These are phyloP conservation scores for Polydesmus complanatus DNA, from an alignment of 2,888 invertebrate species.

Conservation along the genomic window DNA sequence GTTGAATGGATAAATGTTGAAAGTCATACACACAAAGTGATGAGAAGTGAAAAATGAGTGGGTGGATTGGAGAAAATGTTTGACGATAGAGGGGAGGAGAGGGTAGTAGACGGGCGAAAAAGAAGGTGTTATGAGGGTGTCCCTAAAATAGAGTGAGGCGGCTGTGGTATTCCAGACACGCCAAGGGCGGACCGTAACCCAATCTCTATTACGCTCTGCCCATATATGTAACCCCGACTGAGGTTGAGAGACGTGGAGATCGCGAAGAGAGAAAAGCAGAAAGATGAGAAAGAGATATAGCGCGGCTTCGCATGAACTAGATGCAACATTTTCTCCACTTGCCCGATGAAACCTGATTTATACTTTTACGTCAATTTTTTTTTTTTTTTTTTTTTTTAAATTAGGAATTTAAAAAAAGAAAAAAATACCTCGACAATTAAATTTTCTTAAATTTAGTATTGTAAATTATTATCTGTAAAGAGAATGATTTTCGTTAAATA, in stretches of 20 bases:
- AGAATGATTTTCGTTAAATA: too few species aligned
- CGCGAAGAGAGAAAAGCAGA: neutral
- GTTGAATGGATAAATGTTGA: neutral
- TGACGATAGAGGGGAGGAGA: neutral
- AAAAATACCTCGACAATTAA: too few species aligned
- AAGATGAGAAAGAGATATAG: too few species aligned
- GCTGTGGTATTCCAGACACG: conserved; percentile 11
- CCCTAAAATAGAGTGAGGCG: conserved; percentile 6
- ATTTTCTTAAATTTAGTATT: too few species aligned
- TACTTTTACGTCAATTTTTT: too few species aligned
- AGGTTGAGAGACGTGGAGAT: neutral
- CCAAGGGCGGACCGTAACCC: conserved; percentile 15
- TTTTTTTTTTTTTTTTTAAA: too few species aligned
- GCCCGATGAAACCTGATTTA: too few species aligned
- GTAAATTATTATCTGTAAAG: too few species aligned
- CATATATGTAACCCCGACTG: conserved; percentile 10
- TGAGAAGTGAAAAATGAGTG: neutral
- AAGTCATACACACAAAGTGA: neutral
- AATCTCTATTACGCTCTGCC: conserved; percentile 12
- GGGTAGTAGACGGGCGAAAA: neutral
- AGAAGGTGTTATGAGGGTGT: neutral
- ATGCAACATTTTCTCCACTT: too few species aligned
- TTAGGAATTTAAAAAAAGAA: too few species aligned
- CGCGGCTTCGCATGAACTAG: too few species aligned
- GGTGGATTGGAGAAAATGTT: neutral